A percentile compares a stretch with the other conserved stretches of the same genome.
These are phyloP conservation scores for Gallirallus australis DNA, from an alignment of 2,797 vertebrate genomes.

Conservation along the genomic window DNA sequence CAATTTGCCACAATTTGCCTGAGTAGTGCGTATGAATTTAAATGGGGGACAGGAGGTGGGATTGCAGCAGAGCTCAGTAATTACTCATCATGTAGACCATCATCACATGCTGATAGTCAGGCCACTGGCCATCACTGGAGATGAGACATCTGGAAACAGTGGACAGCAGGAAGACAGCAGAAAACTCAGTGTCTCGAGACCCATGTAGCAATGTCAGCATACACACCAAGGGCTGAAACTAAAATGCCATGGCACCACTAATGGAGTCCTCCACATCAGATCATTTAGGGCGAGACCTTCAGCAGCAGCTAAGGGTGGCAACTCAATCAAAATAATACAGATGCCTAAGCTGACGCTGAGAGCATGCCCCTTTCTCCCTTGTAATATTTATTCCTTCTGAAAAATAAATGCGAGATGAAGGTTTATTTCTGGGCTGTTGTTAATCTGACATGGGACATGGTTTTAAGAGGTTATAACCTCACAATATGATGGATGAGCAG, in stretches of 20 bases:
- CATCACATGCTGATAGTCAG: not conserved
- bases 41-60: not conserved
- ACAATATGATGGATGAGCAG: not conserved
- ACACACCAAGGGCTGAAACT: not conserved
- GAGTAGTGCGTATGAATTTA: not conserved
- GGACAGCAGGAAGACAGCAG: not conserved
- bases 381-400: not conserved
- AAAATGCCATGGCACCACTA: not conserved
- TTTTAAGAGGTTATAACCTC: not conserved
- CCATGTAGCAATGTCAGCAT: rapidly evolving
- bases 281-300: not conserved
- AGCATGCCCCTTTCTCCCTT: not conserved
- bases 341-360: not conserved
- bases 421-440: not conserved
- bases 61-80: not conserved
- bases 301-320: not conserved
- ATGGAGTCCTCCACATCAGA: not conserved
- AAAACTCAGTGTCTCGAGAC: not conserved
- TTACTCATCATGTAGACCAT: not conserved
- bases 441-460: not conserved
- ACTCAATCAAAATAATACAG: not conserved
- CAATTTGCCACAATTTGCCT: constrained; percentile 41
- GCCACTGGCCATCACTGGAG: not conserved
- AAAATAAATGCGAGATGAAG: not conserved
- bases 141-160: not conserved